Evolutionary conservation across 2,797 vertebrate species (phyloP).

Genomic region (Pseudochromis fuscus): DNA sequence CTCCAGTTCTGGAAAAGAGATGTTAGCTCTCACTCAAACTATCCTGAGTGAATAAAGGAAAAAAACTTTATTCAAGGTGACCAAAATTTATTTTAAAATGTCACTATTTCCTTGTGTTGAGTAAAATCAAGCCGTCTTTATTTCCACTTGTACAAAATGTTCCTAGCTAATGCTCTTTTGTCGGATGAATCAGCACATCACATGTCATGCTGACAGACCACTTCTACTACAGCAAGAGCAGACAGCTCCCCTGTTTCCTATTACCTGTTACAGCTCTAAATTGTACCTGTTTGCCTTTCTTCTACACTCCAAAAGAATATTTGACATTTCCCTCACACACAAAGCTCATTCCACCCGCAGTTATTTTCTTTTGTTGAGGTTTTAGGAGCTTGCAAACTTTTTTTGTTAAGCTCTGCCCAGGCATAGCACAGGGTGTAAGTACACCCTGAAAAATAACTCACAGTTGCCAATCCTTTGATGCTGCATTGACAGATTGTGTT

Average conservation of each 20-base stretch:
- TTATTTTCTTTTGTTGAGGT: constrained; percentile 54
- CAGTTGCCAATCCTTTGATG: constrained; percentile 41
- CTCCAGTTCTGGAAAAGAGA: background rate
- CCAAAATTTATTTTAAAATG: background rate
- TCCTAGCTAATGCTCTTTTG: constrained; percentile 31
- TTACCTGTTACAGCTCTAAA: constrained; percentile 41
- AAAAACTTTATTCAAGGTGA: background rate
- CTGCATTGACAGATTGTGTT: constrained; percentile 12
- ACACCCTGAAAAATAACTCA: constrained; percentile 14
- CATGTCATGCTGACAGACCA: constrained; percentile 55
- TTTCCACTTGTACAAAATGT: constrained; percentile 47
- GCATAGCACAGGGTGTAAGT: constrained; percentile 28
- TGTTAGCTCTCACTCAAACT: background rate
- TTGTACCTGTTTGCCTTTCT: constrained; percentile 61
- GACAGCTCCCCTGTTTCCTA: constrained; percentile 63
- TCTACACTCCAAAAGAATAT: constrained; percentile 41
- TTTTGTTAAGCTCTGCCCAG: constrained; percentile 22
- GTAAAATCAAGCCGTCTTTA: background rate
- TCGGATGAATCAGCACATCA: constrained; percentile 38
- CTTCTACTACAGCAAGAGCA: constrained; percentile 60
- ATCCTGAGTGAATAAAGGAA: background rate
- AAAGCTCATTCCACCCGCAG: constrained; percentile 24
- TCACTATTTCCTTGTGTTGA: background rate
- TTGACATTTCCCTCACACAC: constrained; percentile 29
- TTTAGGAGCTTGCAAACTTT: constrained; percentile 21